Evolutionary conservation across 2,888 invertebrate genomes (phyloP).

Genomic region (Rapana venosa): DNA sequence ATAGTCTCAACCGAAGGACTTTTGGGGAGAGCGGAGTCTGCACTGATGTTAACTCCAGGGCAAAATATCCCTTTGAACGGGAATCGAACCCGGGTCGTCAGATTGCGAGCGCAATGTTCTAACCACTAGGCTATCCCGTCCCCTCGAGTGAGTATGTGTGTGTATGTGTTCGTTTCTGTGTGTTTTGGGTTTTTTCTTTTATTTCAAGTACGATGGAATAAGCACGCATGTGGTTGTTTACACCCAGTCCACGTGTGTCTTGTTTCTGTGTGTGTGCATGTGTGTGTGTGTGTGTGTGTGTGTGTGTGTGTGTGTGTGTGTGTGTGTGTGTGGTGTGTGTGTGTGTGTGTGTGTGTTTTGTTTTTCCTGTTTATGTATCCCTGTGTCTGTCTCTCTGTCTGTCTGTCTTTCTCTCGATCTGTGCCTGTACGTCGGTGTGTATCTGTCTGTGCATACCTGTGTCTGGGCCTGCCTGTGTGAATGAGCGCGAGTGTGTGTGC

Average conservation of each 20-base stretch:
- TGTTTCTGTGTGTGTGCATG: conserved; percentile 6
- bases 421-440: neutral
- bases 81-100: no score
- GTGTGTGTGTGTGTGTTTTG: neutral
- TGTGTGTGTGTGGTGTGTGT: conserved; percentile 17
- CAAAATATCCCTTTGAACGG: no score
- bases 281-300: neutral
- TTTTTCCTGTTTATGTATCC: neutral
- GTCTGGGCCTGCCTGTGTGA: neutral
- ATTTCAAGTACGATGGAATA: no score
- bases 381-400: neutral
- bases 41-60: no score
- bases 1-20: no score
- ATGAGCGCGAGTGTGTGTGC: neutral
- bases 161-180: neutral
- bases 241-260: no score
- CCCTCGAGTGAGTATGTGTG: neutral
- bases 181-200: no score
- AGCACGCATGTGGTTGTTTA: no score
- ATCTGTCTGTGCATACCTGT: neutral
- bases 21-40: no score
- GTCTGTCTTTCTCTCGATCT: neutral
- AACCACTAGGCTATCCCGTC: no score
- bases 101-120: no score
- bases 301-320: conserved; percentile 16